A percentile compares a stretch with the other conserved stretches of the same genome.
Evolutionary conservation across 2,113 vertebrate species (phyloP).

Genomic region (Cavia aperea): DNA sequence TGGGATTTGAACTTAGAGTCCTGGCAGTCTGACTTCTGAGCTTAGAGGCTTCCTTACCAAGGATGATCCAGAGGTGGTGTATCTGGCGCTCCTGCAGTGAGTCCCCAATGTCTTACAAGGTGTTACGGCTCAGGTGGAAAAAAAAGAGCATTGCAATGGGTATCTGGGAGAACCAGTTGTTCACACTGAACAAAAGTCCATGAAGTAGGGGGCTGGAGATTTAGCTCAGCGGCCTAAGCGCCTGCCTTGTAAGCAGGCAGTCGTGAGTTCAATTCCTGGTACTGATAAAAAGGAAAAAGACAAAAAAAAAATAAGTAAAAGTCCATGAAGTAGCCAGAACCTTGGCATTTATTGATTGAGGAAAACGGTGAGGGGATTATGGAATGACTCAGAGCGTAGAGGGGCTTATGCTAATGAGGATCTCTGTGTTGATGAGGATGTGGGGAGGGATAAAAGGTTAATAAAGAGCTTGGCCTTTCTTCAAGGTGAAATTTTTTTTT

Average conservation of each 20-base stretch:
- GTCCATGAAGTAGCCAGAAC: background rate
- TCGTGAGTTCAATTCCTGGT: too few relatives aligned
- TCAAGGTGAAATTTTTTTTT: background rate
- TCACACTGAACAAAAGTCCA: background rate
- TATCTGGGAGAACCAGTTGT: background rate
- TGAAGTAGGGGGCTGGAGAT: background rate
- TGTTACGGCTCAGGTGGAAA: background rate
- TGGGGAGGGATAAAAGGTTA: background rate
- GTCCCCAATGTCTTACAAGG: background rate
- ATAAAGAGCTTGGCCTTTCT: background rate
- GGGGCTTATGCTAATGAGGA: background rate
- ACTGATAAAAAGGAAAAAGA: too few relatives aligned
- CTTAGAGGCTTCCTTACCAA: background rate
- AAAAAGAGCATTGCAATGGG: background rate
- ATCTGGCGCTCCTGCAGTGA: background rate
- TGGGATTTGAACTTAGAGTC: constrained; percentile 7
- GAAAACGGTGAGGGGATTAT: background rate
- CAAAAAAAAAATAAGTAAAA: background rate
- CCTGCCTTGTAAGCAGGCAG: too few relatives aligned
- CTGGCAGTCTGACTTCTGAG: background rate
- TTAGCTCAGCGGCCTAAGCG: too few relatives aligned
- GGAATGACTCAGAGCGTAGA: background rate
- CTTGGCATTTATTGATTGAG: background rate
- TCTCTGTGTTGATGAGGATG: background rate
- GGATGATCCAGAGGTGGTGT: background rate